Base-by-base conservation (phyloP, 2,113 vertebrate genomes). In the Misgurnus anguillicaudatus region DNA sequence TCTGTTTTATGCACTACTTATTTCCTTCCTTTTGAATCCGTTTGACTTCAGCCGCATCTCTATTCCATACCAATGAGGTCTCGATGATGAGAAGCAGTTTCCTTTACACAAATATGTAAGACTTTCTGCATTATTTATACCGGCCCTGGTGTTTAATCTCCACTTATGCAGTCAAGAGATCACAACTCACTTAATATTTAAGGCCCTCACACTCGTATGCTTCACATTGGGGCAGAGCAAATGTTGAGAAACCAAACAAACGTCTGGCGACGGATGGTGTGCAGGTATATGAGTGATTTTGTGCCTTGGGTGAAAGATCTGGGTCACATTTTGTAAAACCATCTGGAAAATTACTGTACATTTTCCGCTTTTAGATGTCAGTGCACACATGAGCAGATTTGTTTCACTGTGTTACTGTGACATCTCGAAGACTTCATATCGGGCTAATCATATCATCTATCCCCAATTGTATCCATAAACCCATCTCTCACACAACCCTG, bases 111-210 rank as follows among this genome's bases (percentile, higher is more conserved):
- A 83, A 21, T 39, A 55, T 71, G 51, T 58, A 65, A 83, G 83
- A 82, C 60, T 70, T 82, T 78, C 42, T 91, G 84, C 81, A 89
- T 89, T 88, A 89, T 91, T 91, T 85, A 91, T 85, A 71, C 41
- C 6, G 0, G 8, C 79, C 60, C 68, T 77, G 73, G 31, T 79
- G 82, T 86, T 80, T 80, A 87, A 88, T 89, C 90, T 84, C 82
- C 80, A 83, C 75, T 88, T 74, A 79, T 62, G 82, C 79, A 87
- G 86, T 68, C 78, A 68, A 70, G 78, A 83, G 87, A 85, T 80
- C 85, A 61, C 61, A 85, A 83, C 21, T 78, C 6, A 42, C 75
- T 91, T 90, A 87, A 89, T 89, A 90, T 91, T 89, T 87, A 13
- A 89, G 55, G 66, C 64, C 61, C 76, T 79, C 71, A 68, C 63